Percentiles rank a stretch among this genome's conserved stretches.
phyloP scores from a whole-genome alignment of 2,888 invertebrate species.

The Dugesia japonica region DNA sequence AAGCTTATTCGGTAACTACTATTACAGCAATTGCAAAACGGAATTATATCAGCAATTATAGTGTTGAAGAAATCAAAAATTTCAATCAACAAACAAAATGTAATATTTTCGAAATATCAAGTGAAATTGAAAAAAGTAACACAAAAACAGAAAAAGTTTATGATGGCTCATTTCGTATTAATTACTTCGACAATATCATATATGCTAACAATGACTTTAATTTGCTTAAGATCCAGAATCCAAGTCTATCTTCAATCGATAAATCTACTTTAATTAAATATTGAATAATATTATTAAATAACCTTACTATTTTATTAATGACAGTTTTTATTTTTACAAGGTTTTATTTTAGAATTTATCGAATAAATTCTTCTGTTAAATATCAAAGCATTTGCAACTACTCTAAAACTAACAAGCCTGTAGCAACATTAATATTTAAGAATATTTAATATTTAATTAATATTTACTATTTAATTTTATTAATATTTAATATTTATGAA shows the following conservation, averaged over 20 bases:
- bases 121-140: neutral
- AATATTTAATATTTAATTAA: no score
- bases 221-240: neutral
- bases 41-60: slow-evolving; percentile 38
- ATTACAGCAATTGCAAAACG: slow-evolving; percentile 41
- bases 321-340: no score
- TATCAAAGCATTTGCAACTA: no score
- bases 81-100: neutral
- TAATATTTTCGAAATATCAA: neutral
- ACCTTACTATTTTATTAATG: neutral
- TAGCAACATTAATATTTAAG: no score
- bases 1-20: slow-evolving; percentile 43
- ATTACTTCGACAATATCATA: neutral
- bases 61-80: neutral
- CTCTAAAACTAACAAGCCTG: no score
- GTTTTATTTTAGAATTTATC: no score
- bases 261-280: slow-evolving; percentile 4
- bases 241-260: neutral
- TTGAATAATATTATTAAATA: neutral
- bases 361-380: no score
- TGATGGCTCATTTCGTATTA: neutral
- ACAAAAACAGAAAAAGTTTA: neutral
- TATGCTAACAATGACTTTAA: neutral
- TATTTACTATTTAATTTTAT: no score
- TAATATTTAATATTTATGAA: no score